Evolutionary conservation across 2,888 invertebrate species (phyloP).

Genomic region (Acleris cristana): DNA sequence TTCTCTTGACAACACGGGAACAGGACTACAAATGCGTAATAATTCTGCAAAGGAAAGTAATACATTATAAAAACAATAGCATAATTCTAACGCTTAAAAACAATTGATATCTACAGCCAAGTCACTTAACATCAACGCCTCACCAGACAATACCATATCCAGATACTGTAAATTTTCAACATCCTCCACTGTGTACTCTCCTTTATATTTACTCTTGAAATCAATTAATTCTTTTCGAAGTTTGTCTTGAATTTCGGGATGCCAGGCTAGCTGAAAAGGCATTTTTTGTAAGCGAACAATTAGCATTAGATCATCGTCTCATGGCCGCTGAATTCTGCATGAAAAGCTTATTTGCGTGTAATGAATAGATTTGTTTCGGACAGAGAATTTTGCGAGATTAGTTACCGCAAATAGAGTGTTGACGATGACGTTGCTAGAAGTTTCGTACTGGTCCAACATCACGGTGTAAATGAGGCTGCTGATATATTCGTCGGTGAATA

Average conservation of each 20-base stretch:
- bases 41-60: slow-evolving; percentile 19
- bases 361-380: too few relatives aligned
- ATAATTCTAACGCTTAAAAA: too few relatives aligned
- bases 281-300: too few relatives aligned
- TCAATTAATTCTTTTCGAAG: slow-evolving; percentile 3
- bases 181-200: background rate
- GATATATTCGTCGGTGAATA: slow-evolving; percentile 29
- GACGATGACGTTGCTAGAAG: slow-evolving; percentile 13
- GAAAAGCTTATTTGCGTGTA: too few relatives aligned
- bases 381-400: background rate
- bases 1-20: slow-evolving; percentile 19
- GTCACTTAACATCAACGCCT: background rate
- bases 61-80: too few relatives aligned
- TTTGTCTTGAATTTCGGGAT: slow-evolving; percentile 18
- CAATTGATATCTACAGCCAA: too few relatives aligned
- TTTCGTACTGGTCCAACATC: slow-evolving; percentile 24
- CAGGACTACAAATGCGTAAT: slow-evolving; percentile 31
- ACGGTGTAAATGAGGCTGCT: slow-evolving; percentile 22
- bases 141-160: slow-evolving; percentile 4
- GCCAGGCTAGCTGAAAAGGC: slow-evolving; percentile 19
- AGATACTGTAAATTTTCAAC: slow-evolving; percentile 3
- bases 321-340: too few relatives aligned
- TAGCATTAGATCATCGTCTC: too few relatives aligned
- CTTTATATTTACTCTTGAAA: background rate
- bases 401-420: slow-evolving; percentile 22